Evolutionary conservation across 2,888 invertebrate genomes (phyloP), one percentile per base, ranked within the genome.

Genomic region (Carpatolechia fugitivella): DNA sequence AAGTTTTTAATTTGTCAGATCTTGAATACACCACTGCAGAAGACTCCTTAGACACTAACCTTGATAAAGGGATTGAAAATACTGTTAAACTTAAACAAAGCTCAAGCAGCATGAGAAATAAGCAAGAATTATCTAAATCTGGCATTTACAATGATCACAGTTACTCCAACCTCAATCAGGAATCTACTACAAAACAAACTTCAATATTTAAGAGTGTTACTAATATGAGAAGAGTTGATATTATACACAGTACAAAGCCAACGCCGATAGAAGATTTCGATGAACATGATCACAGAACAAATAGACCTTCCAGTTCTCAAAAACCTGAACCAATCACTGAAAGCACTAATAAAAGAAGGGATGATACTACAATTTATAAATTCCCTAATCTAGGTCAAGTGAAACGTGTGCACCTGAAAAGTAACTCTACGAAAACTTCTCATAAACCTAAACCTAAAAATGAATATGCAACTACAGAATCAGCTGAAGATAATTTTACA

Each of bases 1-100:
- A 55, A 54, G 54, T 54, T 11, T 16, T 46, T 1, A 51, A 58
- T 31, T 29, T 57, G 18, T 48, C 52, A 8, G 56, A 56, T 46
- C 24, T 56, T 16, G 52, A 54, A 33, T 40, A 41, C 40, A 38
- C 36, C 2, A 54, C 53, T 14, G 52, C 46, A 35, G 47, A 51
- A 11, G 54, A 52, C 11, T 8, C 31, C 1, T 20, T 13, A 7
- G 5, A 44, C 1, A n/a, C 20, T 5, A 44, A 44, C 8, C 24
- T 24, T 4, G 44, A 44, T 20, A n/a, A 20, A 44, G 44, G 18
- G 4, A 16, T 38, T 14, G 8, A 38, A 38, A 14, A 16, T 16
- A 16, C 6, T 6, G 38, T 14, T 11, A 18, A 44, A n/a, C 44
- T 6, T 1, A 29, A 44, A 44, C 29, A 20, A 44, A 6, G 6